Base-by-base conservation (phyloP, 2,797 vertebrate genomes). In the Lagocephalus sceleratus region DNA sequence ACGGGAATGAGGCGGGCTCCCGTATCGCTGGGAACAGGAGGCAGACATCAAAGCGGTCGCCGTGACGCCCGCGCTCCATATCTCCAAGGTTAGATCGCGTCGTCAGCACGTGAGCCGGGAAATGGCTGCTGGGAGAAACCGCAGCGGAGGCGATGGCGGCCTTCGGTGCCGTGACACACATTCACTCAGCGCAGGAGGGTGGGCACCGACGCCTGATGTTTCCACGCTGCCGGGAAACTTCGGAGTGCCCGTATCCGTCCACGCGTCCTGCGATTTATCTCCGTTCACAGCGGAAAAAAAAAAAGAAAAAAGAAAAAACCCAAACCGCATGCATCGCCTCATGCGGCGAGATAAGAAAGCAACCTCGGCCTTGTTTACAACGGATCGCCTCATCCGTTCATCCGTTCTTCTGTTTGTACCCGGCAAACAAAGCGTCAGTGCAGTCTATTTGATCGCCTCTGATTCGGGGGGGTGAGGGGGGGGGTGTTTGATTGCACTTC, bases 181-280 rank as follows among this genome's bases (percentile, higher is more conserved):
- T 78, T 82, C 66, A 72, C 70, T 45, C 52, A 62, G 68, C 50
- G 45, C 60, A 32, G 44, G 66, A 62, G 25, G n/a, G n/a, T n/a
- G n/a, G n/a, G n/a, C n/a, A 73, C 63, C 68, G 54, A 60, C 48
- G 66, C 68, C 62, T 48, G 60, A 47, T 63, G 67, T 79, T 82
- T 78, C 75, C 71, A 66, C 17, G 63, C 63, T 71, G 54, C 54
- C 54, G 68, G 67, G 69, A 74, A 71, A 67, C 66, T 42, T 11
- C 55, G 32, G 44, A 60, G 56, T 69, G 68, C 66, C 54, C 17
- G 14, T 79, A 63, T 40, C 20, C 25, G 50, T 76, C 61, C 49
- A 54, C 20, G 0, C 6, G 63, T 68, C 59, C 66, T 59, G 45
- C 53, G 44, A 53, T 58, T 41, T 72, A 69, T 81, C 69, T 74